Conservation (phyloP, 2,113 vertebrate genomes). For the Sander vitreus region DNA sequence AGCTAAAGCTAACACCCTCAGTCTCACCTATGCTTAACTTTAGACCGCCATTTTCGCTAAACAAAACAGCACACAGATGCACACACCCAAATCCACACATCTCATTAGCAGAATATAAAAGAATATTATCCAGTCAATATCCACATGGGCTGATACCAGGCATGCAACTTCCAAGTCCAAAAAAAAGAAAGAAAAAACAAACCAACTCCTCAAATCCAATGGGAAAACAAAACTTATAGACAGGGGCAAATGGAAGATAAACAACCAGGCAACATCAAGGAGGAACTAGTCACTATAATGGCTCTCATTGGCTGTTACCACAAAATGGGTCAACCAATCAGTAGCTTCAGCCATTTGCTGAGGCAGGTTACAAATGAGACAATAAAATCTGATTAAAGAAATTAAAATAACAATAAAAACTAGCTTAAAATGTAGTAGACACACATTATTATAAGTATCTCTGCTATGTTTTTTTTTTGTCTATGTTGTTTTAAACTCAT, state of each 20-base stretch:
- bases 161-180: slow-evolving; percentile 67
- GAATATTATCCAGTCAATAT: slow-evolving; percentile 43
- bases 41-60: background rate
- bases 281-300: slow-evolving; percentile 59
- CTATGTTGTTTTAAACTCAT: slow-evolving; percentile 71
- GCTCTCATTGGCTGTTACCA: slow-evolving; percentile 54
- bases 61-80: background rate
- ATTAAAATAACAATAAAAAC: slow-evolving; percentile 60
- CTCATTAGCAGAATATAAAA: slow-evolving; percentile 49
- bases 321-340: slow-evolving; percentile 46
- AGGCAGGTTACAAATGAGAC: slow-evolving; percentile 62
- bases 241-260: slow-evolving; percentile 78
- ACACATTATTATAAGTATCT: slow-evolving; percentile 77
- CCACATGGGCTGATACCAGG: slow-evolving; percentile 61
- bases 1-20: slow-evolving; percentile 32
- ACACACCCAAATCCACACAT: slow-evolving; percentile 11
- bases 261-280: slow-evolving; percentile 69
- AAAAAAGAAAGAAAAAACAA: background rate
- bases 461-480: slow-evolving; percentile 69
- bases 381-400: slow-evolving; percentile 54
- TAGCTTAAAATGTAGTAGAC: slow-evolving; percentile 70
- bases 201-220: slow-evolving; percentile 26
- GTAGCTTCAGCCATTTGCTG: slow-evolving; percentile 43
- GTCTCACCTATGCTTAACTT: slow-evolving; percentile 21
- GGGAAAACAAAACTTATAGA: slow-evolving; percentile 32